Evolutionary conservation across 2,797 vertebrate species (phyloP).

Genomic region (Gambelia wislizenii): DNA sequence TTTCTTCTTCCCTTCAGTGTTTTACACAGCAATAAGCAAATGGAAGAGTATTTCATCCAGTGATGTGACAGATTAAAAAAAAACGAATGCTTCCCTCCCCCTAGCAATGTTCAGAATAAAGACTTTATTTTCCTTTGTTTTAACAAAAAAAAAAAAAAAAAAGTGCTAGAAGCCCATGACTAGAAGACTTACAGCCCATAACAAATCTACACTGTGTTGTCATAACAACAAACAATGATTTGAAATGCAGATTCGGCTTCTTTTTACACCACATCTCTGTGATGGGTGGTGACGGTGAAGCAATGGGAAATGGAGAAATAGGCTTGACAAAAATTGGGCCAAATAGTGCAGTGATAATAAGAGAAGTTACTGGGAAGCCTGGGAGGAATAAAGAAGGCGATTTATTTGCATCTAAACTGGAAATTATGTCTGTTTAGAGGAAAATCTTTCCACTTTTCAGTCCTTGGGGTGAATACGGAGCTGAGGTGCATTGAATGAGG

Average conservation of each 20-base stretch:
- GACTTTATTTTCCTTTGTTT: neutral
- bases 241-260: slow-evolving; percentile 78
- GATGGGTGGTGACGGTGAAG: slow-evolving; percentile 47
- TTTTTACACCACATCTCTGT: slow-evolving; percentile 52
- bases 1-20: slow-evolving; percentile 22
- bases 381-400: slow-evolving; percentile 58
- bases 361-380: slow-evolving; percentile 63
- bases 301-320: slow-evolving; percentile 60
- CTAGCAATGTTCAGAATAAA: slow-evolving; percentile 35
- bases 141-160: neutral
- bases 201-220: slow-evolving; percentile 72
- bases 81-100: slow-evolving; percentile 32
- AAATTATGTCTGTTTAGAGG: slow-evolving; percentile 53
- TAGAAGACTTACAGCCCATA: slow-evolving; percentile 51
- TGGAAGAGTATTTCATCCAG: slow-evolving; percentile 28
- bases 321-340: slow-evolving; percentile 54
- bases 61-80: slow-evolving; percentile 19
- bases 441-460: slow-evolving; percentile 44
- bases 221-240: slow-evolving; percentile 81
- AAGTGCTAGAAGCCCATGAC: slow-evolving; percentile 51
- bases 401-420: slow-evolving; percentile 56
- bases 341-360: slow-evolving; percentile 67
- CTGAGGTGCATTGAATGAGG: neutral
- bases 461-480: slow-evolving; percentile 26
- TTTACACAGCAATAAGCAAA: slow-evolving; percentile 39